Percentiles rank a stretch among this genome's conserved stretches.
Evolutionary conservation across 2,113 vertebrate species (phyloP).

Genomic region (Serilophus lunatus): DNA sequence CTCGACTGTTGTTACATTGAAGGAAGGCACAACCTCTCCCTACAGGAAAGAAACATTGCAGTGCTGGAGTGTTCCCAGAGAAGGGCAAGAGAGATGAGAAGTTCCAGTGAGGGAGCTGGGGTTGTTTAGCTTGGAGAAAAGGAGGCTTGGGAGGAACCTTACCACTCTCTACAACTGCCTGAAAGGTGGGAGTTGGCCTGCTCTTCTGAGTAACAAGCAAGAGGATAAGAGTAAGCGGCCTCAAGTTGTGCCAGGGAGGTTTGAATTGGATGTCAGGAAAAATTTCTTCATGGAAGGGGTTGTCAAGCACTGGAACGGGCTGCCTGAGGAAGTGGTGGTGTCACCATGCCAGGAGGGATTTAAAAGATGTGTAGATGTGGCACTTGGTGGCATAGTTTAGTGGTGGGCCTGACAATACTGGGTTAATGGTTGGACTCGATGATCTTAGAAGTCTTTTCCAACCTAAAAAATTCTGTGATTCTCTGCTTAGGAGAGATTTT

Average conservation of each 20-base stretch:
- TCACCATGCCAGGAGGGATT: background rate
- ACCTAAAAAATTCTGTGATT: background rate
- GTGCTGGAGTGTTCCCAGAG: background rate
- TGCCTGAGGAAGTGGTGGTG: background rate
- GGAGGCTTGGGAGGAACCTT: background rate
- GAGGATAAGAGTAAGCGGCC: background rate
- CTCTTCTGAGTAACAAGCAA: background rate
- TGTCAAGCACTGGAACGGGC: background rate
- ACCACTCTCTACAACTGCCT: background rate
- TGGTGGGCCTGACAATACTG: background rate
- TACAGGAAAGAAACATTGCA: background rate
- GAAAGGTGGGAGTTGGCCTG: background rate
- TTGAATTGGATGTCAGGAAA: background rate
- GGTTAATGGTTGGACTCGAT: background rate
- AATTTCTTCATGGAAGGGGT: background rate
- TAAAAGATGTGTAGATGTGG: background rate
- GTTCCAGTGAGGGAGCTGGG: background rate
- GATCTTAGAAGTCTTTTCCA: background rate
- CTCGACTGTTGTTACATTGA: background rate
- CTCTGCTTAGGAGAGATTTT: background rate
- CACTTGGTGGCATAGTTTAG: background rate
- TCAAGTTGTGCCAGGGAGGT: background rate
- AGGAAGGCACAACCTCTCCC: background rate
- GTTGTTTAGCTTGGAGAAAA: background rate
- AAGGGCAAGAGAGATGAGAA: accelerated